These are phyloP conservation scores for Pseudorasbora parva DNA, from an alignment of 2,113 vertebrate genomes.

Conservation along the genomic window DNA sequence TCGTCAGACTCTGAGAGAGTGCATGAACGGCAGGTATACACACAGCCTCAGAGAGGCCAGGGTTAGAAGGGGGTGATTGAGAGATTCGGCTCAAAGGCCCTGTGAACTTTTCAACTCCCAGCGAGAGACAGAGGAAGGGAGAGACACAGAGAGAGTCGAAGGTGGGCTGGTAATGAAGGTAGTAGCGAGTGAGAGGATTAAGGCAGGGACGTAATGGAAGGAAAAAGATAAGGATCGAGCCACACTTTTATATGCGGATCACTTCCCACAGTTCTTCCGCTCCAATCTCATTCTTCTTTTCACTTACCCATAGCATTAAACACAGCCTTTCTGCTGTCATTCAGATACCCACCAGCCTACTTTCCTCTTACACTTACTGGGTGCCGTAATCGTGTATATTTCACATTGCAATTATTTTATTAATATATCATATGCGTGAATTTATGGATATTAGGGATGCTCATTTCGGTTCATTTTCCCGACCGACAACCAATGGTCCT, in stretches of 20 bases:
- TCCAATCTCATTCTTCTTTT: not conserved
- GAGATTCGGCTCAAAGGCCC: slow-evolving; percentile 50
- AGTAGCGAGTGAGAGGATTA: slow-evolving; percentile 63
- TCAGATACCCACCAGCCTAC: not conserved
- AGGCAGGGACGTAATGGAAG: slow-evolving; percentile 35
- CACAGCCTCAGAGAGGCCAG: slow-evolving; percentile 14
- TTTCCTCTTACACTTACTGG: not conserved
- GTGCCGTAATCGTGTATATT: too few relatives aligned
- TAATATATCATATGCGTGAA: too few relatives aligned
- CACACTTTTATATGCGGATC: not conserved
- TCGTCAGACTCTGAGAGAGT: slow-evolving; percentile 25
- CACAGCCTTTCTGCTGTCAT: not conserved
- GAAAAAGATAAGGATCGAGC: not conserved
- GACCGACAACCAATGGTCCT: too few relatives aligned
- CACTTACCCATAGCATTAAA: not conserved
- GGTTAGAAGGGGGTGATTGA: slow-evolving; percentile 40
- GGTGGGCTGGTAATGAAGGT: slow-evolving; percentile 37
- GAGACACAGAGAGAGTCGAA: slow-evolving; percentile 52
- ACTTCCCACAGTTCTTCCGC: not conserved
- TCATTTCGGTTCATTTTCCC: too few relatives aligned
- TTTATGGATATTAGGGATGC: not conserved
- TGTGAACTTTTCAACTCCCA: slow-evolving; percentile 68
- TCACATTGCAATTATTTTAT: too few relatives aligned
- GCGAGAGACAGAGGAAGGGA: slow-evolving; percentile 60
- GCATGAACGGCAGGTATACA: slow-evolving; percentile 25